Percentiles rank a stretch among this genome's conserved stretches.
Evolutionary conservation across 1,140 invertebrate species (phyloP).

Genomic region (Caenorhabditis inopinata): DNA sequence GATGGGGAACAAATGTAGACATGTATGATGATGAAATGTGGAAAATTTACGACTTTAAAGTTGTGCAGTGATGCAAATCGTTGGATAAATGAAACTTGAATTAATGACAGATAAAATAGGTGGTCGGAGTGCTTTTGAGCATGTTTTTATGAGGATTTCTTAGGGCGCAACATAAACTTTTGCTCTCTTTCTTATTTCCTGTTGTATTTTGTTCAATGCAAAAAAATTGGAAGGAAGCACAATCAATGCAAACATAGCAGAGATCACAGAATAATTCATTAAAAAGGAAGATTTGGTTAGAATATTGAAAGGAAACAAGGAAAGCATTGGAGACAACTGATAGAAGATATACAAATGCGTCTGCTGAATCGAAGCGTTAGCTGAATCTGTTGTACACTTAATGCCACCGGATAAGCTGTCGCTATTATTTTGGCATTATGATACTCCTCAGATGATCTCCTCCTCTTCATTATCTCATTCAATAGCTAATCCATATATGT

Average conservation of each 20-base stretch:
- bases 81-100: constrained; percentile 29
- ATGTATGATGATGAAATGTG: constrained; percentile 23
- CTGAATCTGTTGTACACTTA: constrained; percentile 3
- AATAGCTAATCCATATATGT: too few relatives aligned
- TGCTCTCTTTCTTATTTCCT: not conserved
- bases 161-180: constrained; percentile 20
- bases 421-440: constrained; percentile 9
- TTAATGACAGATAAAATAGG: constrained; percentile 33
- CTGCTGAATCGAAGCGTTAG: not conserved
- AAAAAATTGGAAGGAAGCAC: not conserved
- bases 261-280: not conserved
- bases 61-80: constrained; percentile 29
- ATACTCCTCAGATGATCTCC: not conserved
- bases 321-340: not conserved
- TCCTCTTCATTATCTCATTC: not conserved
- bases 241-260: not conserved
- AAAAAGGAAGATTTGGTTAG: too few relatives aligned
- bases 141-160: constrained; percentile 12
- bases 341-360: not conserved
- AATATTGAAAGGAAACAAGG: not conserved
- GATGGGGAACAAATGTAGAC: constrained; percentile 17
- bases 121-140: constrained; percentile 22
- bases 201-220: not conserved
- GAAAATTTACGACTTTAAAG: constrained; percentile 10
- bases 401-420: not conserved